Base-by-base conservation (phyloP, 2,797 vertebrate genomes). In the Takifugu rubripes region DNA sequence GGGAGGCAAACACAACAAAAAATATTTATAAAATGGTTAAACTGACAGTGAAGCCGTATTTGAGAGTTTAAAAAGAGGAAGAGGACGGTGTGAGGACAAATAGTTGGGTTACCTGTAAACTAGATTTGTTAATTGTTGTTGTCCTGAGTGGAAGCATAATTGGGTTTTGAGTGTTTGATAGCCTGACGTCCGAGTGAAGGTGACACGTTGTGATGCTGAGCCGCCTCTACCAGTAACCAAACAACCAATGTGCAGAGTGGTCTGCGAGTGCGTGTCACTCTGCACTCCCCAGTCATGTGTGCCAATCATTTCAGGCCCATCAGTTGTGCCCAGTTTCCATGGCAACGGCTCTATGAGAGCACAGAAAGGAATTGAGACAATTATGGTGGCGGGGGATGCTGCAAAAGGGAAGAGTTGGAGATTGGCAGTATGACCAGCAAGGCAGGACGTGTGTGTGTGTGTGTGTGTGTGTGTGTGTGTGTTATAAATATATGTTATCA, bases 321-420 rank as follows among this genome's bases (percentile, higher is more conserved):
- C 88, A 84, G 85, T 91, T 91, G 88, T 91, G 88, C 79, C 86
- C 88, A 91, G 92, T 93, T 93, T 91, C 92, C 89, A 93, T 92
- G 87, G 90, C 59, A 90, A 93, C 90, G 40, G 58, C 54, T 83
- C 79, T 77, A 77, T 49, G 72, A 68, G 83, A 84, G 85, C 81
- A 77, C 68, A 83, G 78, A 81, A 81, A 64, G 74, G 74, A 72
- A 63, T 70, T 72, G 78, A 84, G 77, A 86, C 79, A 74, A 81
- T 84, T 75, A 82, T 84, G 16, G 65, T 64, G 72, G 64, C 65
- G 78, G 70, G 53, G 75, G 66, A 69, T 69, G 77, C 80, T 74
- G 71, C 66, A 59, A 12, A 70, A 51, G 77, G 61, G 77, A 78
- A 68, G 61, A 70, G 70, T 67, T 75, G 72, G 12, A 14, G 36